Percentiles rank a stretch among this genome's conserved stretches.
Conservation (phyloP, 2,888 invertebrate genomes). For the Alviniconcha strummeri region DNA sequence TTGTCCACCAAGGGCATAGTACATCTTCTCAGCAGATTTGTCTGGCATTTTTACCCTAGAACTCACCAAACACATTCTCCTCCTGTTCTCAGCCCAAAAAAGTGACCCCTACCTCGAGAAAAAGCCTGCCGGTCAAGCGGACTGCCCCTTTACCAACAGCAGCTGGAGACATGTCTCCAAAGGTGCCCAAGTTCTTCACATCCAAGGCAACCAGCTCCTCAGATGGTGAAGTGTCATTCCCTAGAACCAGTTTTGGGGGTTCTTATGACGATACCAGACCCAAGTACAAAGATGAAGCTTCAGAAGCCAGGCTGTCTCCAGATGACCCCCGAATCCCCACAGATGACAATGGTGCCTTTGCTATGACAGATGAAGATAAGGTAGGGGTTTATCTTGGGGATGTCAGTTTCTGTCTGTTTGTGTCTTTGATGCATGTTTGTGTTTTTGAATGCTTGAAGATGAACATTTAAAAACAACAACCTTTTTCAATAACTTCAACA, state of each 20-base stretch:
- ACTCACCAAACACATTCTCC: too few species aligned
- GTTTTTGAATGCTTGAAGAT: too few species aligned
- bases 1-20: too few species aligned
- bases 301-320: slow-evolving; percentile 26
- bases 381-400: not conserved
- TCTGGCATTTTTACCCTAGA: too few species aligned
- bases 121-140: slow-evolving; percentile 29
- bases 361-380: slow-evolving; percentile 20
- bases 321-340: slow-evolving; percentile 22
- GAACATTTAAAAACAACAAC: too few species aligned
- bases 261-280: not conserved
- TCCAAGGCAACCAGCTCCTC: slow-evolving; percentile 17
- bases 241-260: not conserved
- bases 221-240: not conserved
- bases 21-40: too few species aligned
- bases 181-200: slow-evolving; percentile 15
- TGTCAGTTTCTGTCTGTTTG: too few species aligned
- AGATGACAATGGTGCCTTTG: slow-evolving; percentile 16
- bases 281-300: slow-evolving; percentile 33
- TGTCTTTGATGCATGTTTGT: too few species aligned
- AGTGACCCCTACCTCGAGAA: slow-evolving; percentile 19
- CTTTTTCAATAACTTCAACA: too few species aligned
- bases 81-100: not conserved
- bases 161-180: slow-evolving; percentile 8
- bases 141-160: slow-evolving; percentile 9